Percentiles rank a stretch among this genome's conserved stretches.
These are phyloP conservation scores for Octodonta nipae DNA, from an alignment of 2,888 invertebrate genomes.

Conservation along the genomic window DNA sequence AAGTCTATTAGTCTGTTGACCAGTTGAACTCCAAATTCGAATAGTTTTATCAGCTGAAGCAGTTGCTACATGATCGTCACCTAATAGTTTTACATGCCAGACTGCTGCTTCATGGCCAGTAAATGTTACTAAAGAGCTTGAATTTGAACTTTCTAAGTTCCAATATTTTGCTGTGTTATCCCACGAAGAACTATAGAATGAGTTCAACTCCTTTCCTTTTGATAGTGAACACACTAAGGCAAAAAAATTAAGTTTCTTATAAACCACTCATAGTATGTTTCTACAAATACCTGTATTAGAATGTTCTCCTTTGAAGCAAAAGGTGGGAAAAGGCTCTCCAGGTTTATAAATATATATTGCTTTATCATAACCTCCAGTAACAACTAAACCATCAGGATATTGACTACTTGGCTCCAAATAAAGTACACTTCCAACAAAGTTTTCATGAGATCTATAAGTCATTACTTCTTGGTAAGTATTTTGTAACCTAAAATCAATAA, in stretches of 20 bases:
- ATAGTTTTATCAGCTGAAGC: constrained; percentile 89
- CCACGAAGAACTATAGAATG: constrained; percentile 81
- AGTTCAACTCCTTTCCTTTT: constrained; percentile 37
- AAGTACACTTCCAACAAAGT: constrained; percentile 74
- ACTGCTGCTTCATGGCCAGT: constrained; percentile 71
- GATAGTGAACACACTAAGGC: constrained; percentile 39
- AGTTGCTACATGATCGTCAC: constrained; percentile 53
- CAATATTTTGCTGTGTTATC: constrained; percentile 79
- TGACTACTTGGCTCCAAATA: constrained; percentile 56
- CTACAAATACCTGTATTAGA: constrained; percentile 58
- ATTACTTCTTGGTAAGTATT: constrained; percentile 51
- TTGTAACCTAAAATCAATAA: constrained; percentile 38
- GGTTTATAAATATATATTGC: constrained; percentile 66
- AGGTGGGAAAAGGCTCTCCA: constrained; percentile 52
- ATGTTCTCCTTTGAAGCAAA: constrained; percentile 59
- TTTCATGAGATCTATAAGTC: constrained; percentile 65
- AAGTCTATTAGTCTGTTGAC: constrained; percentile 50
- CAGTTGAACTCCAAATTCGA: constrained; percentile 64
- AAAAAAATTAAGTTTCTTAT: no score
- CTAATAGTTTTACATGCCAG: constrained; percentile 58
- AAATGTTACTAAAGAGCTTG: constrained; percentile 41
- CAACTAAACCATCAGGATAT: constrained; percentile 63
- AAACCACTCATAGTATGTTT: no score
- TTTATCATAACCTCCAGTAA: constrained; percentile 83
- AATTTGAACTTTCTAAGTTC: constrained; percentile 45